Percentiles rank a stretch among this genome's conserved stretches.
Evolutionary conservation across 2,113 vertebrate genomes (phyloP).

Genomic region (Pungitius pungitius): DNA sequence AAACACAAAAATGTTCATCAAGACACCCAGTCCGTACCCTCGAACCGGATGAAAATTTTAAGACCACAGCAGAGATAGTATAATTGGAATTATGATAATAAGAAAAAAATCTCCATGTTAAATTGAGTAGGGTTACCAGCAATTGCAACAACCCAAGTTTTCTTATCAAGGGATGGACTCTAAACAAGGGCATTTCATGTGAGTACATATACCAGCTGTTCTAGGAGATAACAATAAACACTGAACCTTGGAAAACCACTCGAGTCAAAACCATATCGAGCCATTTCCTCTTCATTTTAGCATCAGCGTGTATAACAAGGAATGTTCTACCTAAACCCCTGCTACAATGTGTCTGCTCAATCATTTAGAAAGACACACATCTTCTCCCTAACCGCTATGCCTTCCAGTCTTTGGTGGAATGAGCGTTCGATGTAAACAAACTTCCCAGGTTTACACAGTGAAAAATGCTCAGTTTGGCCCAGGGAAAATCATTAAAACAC

Average conservation of each 20-base stretch:
- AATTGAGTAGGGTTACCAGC: not conserved
- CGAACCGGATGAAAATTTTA: not conserved
- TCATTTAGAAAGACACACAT: slow-evolving; percentile 50
- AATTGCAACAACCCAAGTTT: not conserved
- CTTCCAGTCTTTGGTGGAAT: slow-evolving; percentile 36
- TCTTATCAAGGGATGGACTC: slow-evolving; percentile 1
- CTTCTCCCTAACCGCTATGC: slow-evolving; percentile 34
- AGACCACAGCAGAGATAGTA: not conserved
- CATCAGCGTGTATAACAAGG: slow-evolving; percentile 35
- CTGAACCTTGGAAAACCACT: slow-evolving; percentile 16
- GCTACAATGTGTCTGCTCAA: slow-evolving; percentile 52
- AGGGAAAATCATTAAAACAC: slow-evolving; percentile 16
- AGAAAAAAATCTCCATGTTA: too few species aligned
- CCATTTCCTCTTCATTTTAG: slow-evolving; percentile 31
- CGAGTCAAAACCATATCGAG: slow-evolving; percentile 36
- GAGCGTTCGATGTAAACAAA: slow-evolving; percentile 56
- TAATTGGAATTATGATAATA: too few species aligned
- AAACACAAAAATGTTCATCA: not conserved
- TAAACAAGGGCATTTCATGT: slow-evolving; percentile 8
- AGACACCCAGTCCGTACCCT: not conserved
- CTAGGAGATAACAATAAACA: slow-evolving; percentile 32
- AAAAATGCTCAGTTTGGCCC: slow-evolving; percentile 22
- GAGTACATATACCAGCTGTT: slow-evolving; percentile 15
- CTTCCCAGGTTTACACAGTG: slow-evolving; percentile 19
- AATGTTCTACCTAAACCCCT: slow-evolving; percentile 47